Evolutionary conservation across 2,888 invertebrate species (phyloP).

Genomic region (Eupithecia vulgata): DNA sequence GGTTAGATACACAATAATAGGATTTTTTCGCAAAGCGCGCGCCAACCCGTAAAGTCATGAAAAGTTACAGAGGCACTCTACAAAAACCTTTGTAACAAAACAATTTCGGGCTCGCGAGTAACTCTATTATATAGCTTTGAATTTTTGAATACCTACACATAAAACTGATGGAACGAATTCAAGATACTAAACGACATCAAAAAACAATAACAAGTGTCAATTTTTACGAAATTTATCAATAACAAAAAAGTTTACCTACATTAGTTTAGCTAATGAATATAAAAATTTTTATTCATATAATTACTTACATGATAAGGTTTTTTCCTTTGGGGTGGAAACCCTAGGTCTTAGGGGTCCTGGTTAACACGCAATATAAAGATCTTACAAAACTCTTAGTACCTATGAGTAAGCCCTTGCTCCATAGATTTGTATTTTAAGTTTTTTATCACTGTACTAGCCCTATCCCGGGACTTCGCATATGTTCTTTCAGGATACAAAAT

Average conservation of each 20-base stretch:
- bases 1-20: background rate
- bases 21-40: constrained; percentile 3
- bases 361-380: too few relatives aligned
- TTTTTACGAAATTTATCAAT: background rate
- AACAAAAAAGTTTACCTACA: background rate
- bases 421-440: background rate
- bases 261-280: background rate
- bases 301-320: background rate
- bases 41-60: constrained; percentile 9
- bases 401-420: background rate
- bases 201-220: background rate
- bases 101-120: constrained; percentile 31
- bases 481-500: too few relatives aligned
- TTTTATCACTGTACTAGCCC: too few relatives aligned
- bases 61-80: constrained; percentile 18
- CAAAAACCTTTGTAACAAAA: constrained; percentile 35
- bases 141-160: background rate
- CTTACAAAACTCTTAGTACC: too few relatives aligned
- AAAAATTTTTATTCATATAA: background rate
- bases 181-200: constrained; percentile 9
- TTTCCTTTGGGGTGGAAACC: too few relatives aligned
- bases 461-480: too few relatives aligned
- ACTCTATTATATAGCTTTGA: constrained; percentile 31
- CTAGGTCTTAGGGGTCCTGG: too few relatives aligned
- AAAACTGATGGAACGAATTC: constrained; percentile 5